Base-by-base conservation (phyloP, 2,797 vertebrate species). In the Coluber constrictor region DNA sequence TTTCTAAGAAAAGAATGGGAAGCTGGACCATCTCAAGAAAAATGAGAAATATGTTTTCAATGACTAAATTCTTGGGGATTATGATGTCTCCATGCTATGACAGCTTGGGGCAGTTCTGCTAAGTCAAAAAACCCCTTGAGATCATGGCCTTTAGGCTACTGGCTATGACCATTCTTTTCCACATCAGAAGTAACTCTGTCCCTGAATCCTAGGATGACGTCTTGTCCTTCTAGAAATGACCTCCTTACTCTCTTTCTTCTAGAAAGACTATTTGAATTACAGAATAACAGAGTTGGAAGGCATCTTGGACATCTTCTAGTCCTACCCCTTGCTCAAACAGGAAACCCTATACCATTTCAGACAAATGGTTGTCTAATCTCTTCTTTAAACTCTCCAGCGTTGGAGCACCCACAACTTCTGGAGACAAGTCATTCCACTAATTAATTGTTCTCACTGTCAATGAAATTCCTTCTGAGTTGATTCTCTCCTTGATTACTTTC, bases 11-110 rank as follows among this genome's bases (percentile, higher is more conserved):
- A 83, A 61, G 29, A 55, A 15, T n/a, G 20, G 54, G 63, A 86
- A 91, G 27, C 59, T 88, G 51, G 11, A 87, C 91, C 12, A 79
- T 59, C 23, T 60, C 1, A 1, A 60, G 23, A 61, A 95, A 63
- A 23, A 54, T 93, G 66, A 91, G 90, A 93, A 90, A 25, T 23
- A 56, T 90, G 55, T 25, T 93, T 92, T 91, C 92, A 86, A 27
- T 60, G 25, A 79, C 57, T 25, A 27, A 29, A 63, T 60, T 60
- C 57, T n/a, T 59, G 25, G 16, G 9, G 16, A 66, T 2, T 51
- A 8, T 89, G 83, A 66, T 57, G 29, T 16, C 23, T 13, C 54
- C 16, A 4, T 0, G 4, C 2, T 5, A 10, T 60, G 57, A 29
- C 20, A 86, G 29, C 16, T 54, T 54, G 51, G 18, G 5, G 5